Base-by-base conservation (phyloP, 1,140 invertebrate species). In the Campoletis sonorensis region DNA sequence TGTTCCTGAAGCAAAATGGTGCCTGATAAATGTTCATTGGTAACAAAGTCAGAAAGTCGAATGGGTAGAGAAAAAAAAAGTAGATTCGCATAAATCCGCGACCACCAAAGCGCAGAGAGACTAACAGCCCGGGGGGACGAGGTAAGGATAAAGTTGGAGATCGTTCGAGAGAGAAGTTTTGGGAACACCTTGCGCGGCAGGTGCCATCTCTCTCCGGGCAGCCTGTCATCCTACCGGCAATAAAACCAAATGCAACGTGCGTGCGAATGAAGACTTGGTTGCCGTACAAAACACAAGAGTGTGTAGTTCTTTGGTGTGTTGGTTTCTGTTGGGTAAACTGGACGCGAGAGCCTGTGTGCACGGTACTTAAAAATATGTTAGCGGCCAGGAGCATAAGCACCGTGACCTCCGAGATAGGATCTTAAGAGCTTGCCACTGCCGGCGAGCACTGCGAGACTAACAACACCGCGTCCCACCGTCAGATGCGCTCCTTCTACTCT, bases 391-490 rank as follows among this genome's bases (percentile, higher is more conserved):
- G 84, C 86, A 89, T 91, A 92, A 92, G 89, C 87, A 91, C 90
- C 90, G 88, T 92, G 91, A 92, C 91, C 91, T 91, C 88, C 83
- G 85, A 83, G 91, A 92, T 92, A 92, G 79, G 84, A 92, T 92
- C 91, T 91, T 84, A 87, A 89, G 88, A 86, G 85, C 84, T 83
- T 84, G 84, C 80, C 83, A 81, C 72, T 68, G 76, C 73, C 76
- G 79, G 71, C 73, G 61, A 81, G 67, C 83, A 76, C 64, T 40
- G 21, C 37, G 81, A 82, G 82, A 84, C 80, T 84, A 86, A 76
- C 84, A 81, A 79, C 81, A 80, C 81, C 81, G 80, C 40, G 82
- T 83, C 81, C 81, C 68, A 79, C 75, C 87, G 88, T 89, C 90
- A 90, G 89, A 90, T 90, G 89, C 89, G 88, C 82, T 84, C 78